Evolutionary conservation across 2,888 invertebrate species (phyloP).

Genomic region (Pediacus dermestoides): DNA sequence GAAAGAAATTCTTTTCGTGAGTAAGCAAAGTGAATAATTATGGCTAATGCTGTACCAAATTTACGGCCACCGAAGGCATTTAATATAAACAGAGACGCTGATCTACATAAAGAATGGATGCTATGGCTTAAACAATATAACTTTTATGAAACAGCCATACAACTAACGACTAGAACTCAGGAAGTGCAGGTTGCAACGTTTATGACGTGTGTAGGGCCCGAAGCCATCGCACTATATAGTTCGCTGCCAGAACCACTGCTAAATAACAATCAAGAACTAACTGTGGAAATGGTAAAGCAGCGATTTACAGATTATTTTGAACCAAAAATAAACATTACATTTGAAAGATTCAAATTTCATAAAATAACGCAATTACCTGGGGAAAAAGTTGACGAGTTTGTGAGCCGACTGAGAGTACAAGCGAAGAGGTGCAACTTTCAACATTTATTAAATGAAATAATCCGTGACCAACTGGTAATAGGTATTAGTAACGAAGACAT

Average conservation of each 20-base stretch:
- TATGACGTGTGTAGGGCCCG: background rate
- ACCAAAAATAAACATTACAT: conserved; percentile 1
- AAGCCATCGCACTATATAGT: background rate
- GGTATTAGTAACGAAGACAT: background rate
- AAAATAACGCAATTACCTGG: background rate
- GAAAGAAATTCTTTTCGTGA: no score
- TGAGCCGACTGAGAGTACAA: conserved; percentile 1
- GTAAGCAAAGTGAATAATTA: background rate
- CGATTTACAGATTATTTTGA: conserved; percentile 2
- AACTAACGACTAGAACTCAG: background rate
- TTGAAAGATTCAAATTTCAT: background rate
- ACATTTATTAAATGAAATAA: conserved; percentile 1
- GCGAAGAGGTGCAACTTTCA: conserved; percentile 3
- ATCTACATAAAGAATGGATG: background rate
- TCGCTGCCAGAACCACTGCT: conserved; percentile 2
- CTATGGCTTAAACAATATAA: background rate
- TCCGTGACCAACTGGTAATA: background rate
- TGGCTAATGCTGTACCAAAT: background rate
- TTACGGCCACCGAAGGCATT: background rate
- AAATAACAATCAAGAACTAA: conserved; percentile 1
- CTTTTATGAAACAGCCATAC: conserved; percentile 1
- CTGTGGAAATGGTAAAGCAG: conserved; percentile 1
- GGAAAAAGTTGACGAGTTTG: background rate
- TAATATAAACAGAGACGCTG: background rate
- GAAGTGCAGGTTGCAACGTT: no score